Base-by-base conservation (phyloP, 2,888 invertebrate genomes). In the Pemphredon lugubris region DNA sequence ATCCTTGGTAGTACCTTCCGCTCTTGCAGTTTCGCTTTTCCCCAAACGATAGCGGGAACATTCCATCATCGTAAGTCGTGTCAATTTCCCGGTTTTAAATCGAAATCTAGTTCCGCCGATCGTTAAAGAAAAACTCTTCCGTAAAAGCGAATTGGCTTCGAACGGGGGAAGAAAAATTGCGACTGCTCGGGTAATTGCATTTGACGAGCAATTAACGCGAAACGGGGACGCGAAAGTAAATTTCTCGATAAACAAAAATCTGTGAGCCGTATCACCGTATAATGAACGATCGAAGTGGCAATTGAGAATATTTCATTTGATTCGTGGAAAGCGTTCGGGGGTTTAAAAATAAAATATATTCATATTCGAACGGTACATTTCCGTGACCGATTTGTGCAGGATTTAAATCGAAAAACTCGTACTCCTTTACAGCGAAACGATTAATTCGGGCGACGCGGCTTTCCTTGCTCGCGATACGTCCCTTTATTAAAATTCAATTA, bases 221-320 rank as follows among this genome's bases (percentile, higher is more conserved):
- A 26, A 26, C 7, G 26, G 26, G 26, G 1, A 40, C 2, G 5
- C 7, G 26, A 21, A 18, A n/a, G 65, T 40, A 42, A 51, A 51
- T 51, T 45, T 51, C 45, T 11, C 13, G n/a, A 57, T 21, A 21
- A 45, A 60, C 44, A 51, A 64, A 57, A 45, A 42, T 18, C 13
- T 6, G 23, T 57, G 7, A 16, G 18, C 1, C 1, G 5, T 6
- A 9, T 64, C 55, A 55, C 13, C 5, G 14, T 20, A 42, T n/a
- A 34, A 14, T 2, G 16, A 16, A 21, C 21, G 18, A 14, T 20
- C 21, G 18, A 20, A 48, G 32, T 5, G 9, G 26, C 32, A 2
- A 59, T 45, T 2, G 37, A 13, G 14, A 30, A 42, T 5, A 1
- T 57, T 64, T 57, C 51, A 57, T 51, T 53, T 32, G 16, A 7